Conservation (phyloP, 2,888 invertebrate genomes). For the Dasypolia templi region DNA sequence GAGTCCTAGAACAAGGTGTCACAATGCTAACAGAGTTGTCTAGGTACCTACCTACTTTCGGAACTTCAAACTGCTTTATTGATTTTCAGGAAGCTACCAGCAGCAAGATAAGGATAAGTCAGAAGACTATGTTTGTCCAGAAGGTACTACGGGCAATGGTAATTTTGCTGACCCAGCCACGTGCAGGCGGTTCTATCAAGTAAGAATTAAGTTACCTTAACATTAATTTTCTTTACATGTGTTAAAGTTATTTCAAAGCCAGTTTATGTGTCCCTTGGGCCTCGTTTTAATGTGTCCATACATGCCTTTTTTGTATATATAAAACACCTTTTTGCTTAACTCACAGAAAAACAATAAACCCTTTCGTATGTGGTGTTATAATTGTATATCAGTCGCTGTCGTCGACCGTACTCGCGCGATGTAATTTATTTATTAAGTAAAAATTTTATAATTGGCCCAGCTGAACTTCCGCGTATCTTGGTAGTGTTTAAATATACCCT, state of each 20-base stretch:
- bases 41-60: background rate
- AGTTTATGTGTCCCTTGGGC: background rate
- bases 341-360: slow-evolving; percentile 17
- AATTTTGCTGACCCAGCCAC: slow-evolving; percentile 97
- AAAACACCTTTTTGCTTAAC: slow-evolving; percentile 14
- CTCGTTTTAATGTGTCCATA: slow-evolving; percentile 16
- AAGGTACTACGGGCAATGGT: slow-evolving; percentile 94
- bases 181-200: slow-evolving; percentile 97
- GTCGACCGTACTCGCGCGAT: slow-evolving; percentile 12
- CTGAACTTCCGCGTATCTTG: slow-evolving; percentile 40
- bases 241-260: background rate
- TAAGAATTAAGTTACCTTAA: slow-evolving; percentile 77
- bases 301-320: background rate
- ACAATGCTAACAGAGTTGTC: slow-evolving; percentile 19
- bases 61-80: slow-evolving; percentile 42
- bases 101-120: slow-evolving; percentile 89
- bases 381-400: slow-evolving; percentile 23
- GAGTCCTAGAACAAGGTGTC: slow-evolving; percentile 30
- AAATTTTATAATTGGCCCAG: slow-evolving; percentile 39
- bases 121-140: slow-evolving; percentile 95
- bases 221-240: background rate
- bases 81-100: slow-evolving; percentile 83
- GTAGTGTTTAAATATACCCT: slow-evolving; percentile 44
- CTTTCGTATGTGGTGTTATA: slow-evolving; percentile 39
- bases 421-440: slow-evolving; percentile 36